phyloP scores from a whole-genome alignment of 2,113 vertebrate species.

The Felis chaus region DNA sequence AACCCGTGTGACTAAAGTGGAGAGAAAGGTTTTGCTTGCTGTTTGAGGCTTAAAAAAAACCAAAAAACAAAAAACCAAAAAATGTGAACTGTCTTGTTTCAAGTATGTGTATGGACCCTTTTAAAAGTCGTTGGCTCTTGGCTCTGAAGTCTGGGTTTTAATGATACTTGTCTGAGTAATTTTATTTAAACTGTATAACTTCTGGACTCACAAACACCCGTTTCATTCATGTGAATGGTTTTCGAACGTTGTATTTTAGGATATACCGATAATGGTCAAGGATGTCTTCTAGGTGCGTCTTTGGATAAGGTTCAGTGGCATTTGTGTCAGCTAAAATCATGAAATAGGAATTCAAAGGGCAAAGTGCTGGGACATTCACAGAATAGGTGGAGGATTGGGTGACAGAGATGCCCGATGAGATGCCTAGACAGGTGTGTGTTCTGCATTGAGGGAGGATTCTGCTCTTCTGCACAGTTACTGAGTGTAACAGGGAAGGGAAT shows the following conservation, averaged over 20 bases:
- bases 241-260: not conserved
- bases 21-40: constrained; percentile 34
- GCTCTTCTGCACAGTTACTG: not conserved
- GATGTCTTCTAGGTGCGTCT: not conserved
- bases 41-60: not conserved
- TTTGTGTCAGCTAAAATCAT: not conserved
- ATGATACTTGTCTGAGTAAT: constrained; percentile 22
- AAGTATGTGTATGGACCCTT: not conserved
- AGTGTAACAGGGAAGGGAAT: not conserved
- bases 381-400: not conserved
- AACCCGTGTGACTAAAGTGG: constrained; percentile 53
- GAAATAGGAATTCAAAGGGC: not conserved
- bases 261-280: not conserved
- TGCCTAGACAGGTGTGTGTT: not conserved
- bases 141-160: constrained; percentile 42
- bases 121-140: constrained; percentile 33
- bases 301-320: not conserved
- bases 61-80: not conserved
- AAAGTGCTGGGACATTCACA: not conserved
- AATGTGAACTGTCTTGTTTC: not conserved
- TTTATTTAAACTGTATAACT: not conserved
- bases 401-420: not conserved
- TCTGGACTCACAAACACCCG: not conserved
- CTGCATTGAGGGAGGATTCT: not conserved
- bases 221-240: not conserved